Percentiles rank a stretch among this genome's conserved stretches.
These are phyloP conservation scores for Phalanger gymnotis DNA, from an alignment of 2,797 vertebrate genomes.

Conservation along the genomic window DNA sequence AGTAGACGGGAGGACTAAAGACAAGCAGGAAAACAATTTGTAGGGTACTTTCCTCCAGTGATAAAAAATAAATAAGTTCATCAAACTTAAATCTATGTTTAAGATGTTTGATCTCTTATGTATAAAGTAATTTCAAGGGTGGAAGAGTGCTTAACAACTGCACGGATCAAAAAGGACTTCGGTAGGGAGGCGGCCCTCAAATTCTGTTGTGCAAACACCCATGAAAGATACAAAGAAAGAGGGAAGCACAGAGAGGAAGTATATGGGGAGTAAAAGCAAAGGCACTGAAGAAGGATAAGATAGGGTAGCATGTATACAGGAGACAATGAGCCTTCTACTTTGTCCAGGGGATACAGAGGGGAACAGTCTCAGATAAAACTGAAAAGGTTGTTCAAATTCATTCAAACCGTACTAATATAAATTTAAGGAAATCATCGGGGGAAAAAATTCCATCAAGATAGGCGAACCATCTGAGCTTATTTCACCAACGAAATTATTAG, in stretches of 20 bases:
- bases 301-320: background rate
- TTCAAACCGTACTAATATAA: background rate
- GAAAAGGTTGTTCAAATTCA: background rate
- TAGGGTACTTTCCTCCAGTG: background rate
- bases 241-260: background rate
- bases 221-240: background rate
- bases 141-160: background rate
- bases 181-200: background rate
- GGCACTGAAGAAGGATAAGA: background rate
- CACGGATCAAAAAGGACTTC: background rate
- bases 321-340: background rate
- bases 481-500: conserved; percentile 13
- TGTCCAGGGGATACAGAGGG: background rate
- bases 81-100: background rate
- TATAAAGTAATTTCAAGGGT: background rate
- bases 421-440: conserved; percentile 35
- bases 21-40: background rate
- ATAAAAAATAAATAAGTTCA: background rate
- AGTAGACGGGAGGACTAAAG: background rate
- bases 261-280: background rate
- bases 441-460: conserved; percentile 37
- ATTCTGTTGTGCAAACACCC: background rate
- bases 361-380: background rate
- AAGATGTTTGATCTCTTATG: background rate
- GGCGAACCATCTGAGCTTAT: background rate